These are phyloP conservation scores for Protobothrops mucrosquamatus DNA, from an alignment of 2,113 vertebrate species.

Conservation along the genomic window DNA sequence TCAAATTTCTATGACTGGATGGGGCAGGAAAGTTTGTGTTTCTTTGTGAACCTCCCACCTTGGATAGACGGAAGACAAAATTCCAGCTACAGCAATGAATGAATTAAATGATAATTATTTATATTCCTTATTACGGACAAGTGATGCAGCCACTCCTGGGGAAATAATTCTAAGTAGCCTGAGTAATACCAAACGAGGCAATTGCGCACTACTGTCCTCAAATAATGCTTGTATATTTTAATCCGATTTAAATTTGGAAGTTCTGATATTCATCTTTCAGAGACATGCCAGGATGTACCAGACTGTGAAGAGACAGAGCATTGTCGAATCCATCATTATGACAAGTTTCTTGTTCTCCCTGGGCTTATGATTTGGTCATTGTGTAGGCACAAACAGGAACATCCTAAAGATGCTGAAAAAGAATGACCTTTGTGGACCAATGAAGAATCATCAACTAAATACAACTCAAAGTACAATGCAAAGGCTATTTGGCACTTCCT, in stretches of 20 bases:
- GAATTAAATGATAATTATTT: not conserved
- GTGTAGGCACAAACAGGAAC: not conserved
- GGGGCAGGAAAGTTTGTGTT: not conserved
- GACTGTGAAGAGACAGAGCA: not conserved
- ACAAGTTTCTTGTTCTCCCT: not conserved
- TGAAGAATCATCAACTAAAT: not conserved
- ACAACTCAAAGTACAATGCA: not conserved
- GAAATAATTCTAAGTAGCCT: not conserved
- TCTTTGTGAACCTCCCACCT: not conserved
- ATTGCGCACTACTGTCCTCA: not conserved
- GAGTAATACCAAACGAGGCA: not conserved
- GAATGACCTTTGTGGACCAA: not conserved
- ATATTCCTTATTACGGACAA: not conserved
- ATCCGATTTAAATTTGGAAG: not conserved
- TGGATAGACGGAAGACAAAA: not conserved
- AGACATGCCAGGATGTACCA: not conserved
- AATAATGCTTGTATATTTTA: not conserved
- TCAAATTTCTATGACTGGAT: not conserved
- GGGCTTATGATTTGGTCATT: not conserved
- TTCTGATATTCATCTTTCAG: not conserved
- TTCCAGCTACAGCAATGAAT: not conserved
- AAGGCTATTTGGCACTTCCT: not conserved
- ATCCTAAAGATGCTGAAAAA: not conserved
- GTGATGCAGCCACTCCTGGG: not conserved
- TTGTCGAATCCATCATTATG: not conserved